Conservation (phyloP, 2,797 vertebrate genomes). For the Sandelia bainsii region DNA sequence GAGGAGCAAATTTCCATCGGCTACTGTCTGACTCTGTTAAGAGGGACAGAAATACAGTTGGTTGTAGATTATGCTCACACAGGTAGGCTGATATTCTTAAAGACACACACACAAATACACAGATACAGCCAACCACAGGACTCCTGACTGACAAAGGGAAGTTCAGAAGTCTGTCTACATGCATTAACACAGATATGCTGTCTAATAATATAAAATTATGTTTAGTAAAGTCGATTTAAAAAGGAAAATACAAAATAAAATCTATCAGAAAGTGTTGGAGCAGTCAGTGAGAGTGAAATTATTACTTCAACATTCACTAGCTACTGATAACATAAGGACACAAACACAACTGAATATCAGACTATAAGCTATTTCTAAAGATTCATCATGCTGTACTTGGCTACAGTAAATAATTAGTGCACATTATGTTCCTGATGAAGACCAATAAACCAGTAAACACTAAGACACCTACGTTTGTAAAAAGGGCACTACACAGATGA, state of each 20-base stretch:
- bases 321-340: background rate
- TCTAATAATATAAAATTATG: too few relatives aligned
- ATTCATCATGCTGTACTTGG: background rate
- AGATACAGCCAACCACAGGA: background rate
- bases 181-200: too few relatives aligned
- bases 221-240: too few relatives aligned
- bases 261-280: too few relatives aligned
- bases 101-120: conserved; percentile 65
- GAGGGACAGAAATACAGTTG: conserved; percentile 46
- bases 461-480: background rate
- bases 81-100: conserved; percentile 79
- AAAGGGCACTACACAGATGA: too few relatives aligned
- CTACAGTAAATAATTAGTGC: background rate
- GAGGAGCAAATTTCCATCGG: conserved; percentile 25
- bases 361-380: background rate
- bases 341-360: background rate
- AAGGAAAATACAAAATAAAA: too few relatives aligned
- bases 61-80: conserved; percentile 56
- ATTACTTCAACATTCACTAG: background rate
- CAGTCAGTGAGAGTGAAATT: background rate
- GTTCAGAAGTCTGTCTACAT: too few relatives aligned
- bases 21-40: conserved; percentile 41
- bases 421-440: background rate
- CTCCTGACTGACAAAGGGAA: background rate
- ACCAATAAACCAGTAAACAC: background rate